phyloP scores from a whole-genome alignment of 2,888 invertebrate genomes.

The Microplitis deprimator region DNA sequence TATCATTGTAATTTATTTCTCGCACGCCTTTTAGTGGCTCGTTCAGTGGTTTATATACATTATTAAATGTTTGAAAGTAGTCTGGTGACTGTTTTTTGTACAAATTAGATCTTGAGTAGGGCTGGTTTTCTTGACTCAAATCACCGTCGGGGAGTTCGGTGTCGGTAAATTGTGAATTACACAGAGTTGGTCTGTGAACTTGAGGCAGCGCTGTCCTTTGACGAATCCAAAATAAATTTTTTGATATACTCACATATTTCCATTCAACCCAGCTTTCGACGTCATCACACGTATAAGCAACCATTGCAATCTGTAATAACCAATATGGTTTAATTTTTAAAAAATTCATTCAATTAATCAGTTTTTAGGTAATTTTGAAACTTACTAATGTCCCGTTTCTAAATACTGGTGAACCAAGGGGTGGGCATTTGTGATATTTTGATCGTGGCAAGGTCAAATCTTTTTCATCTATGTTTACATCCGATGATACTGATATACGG shows the following conservation, averaged over 20 bases:
- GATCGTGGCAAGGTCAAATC: constrained; percentile 46
- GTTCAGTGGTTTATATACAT: not conserved
- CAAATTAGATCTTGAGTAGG: not conserved
- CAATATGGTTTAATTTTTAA: not conserved
- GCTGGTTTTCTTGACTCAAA: not conserved
- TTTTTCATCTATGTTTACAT: constrained; percentile 40
- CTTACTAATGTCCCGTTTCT: constrained; percentile 51
- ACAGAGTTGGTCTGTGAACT: constrained; percentile 29
- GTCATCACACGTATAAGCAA: constrained; percentile 59
- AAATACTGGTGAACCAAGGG: constrained; percentile 56
- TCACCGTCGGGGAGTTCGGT: not conserved
- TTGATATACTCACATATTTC: constrained; percentile 55
- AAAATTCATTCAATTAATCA: not conserved
- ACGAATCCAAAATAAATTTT: constrained; percentile 56
- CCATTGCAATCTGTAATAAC: constrained; percentile 51
- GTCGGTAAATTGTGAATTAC: constrained; percentile 14
- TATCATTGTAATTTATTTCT: not conserved
- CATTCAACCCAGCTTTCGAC: constrained; percentile 56
- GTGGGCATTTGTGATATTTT: constrained; percentile 52
- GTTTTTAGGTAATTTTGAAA: not conserved
- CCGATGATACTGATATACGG: constrained; percentile 31
- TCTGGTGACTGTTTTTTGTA: not conserved
- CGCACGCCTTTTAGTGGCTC: not conserved
- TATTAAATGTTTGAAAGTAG: not conserved
- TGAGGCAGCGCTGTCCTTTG: constrained; percentile 19